Evolutionary conservation across 2,113 vertebrate species (phyloP).

Genomic region (Pseudopipra pipra): DNA sequence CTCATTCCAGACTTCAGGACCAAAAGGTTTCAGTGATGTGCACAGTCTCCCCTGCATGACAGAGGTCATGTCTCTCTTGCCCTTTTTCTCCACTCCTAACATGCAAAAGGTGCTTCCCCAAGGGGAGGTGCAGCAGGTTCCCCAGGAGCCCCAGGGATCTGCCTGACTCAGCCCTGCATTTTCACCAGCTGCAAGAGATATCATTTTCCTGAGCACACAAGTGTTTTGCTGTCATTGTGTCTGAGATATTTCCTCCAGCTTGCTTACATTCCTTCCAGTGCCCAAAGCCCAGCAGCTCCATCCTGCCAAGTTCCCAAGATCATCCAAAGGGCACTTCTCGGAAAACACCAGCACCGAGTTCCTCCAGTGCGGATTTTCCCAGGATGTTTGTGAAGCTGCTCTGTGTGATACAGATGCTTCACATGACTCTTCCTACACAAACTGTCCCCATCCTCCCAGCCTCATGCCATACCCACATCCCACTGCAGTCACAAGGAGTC

Average conservation of each 20-base stretch:
- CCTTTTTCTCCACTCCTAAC: neutral
- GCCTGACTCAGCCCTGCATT: neutral
- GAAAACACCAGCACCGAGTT: neutral
- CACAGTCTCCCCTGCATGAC: neutral
- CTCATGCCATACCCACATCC: rapidly evolving
- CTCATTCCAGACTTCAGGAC: neutral
- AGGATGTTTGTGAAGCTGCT: neutral
- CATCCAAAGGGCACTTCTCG: neutral
- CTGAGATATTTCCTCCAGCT: neutral
- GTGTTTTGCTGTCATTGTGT: neutral
- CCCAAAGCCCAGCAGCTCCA: neutral
- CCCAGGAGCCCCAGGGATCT: neutral
- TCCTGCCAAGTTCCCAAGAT: neutral
- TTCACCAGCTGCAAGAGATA: neutral
- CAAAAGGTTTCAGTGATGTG: neutral
- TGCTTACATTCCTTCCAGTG: neutral
- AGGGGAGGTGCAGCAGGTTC: neutral
- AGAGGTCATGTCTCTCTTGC: neutral
- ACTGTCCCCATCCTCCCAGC: neutral
- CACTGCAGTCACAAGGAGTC: neutral
- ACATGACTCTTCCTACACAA: neutral
- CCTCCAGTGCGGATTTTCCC: neutral
- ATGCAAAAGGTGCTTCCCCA: neutral
- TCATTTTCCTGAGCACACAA: neutral
- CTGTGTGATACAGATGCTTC: neutral